These are phyloP conservation scores for Zygothrica quintamaculata DNA, from an alignment of 2,888 invertebrate species.

Conservation along the genomic window DNA sequence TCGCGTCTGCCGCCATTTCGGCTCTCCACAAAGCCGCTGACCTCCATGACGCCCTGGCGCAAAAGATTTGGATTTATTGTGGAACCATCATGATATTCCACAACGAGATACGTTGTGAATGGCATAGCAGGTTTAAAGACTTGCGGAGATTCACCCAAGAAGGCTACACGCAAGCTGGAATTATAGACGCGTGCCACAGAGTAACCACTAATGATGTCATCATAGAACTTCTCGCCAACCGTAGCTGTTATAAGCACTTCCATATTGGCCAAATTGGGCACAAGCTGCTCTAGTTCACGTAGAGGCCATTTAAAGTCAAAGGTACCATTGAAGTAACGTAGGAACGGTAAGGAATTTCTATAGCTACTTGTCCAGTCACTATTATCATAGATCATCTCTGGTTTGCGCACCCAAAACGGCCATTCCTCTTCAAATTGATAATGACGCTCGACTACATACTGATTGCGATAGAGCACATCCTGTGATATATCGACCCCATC, in stretches of 20 bases:
- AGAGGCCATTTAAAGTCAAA: constrained; percentile 95
- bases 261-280: constrained; percentile 87
- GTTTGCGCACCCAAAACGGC: constrained; percentile 91
- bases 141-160: constrained; percentile 95
- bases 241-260: constrained; percentile 93
- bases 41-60: constrained; percentile 88
- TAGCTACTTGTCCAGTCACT: constrained; percentile 84
- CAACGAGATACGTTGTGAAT: constrained; percentile 93
- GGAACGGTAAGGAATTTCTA: constrained; percentile 87
- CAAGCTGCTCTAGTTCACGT: constrained; percentile 87
- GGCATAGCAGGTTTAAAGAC: constrained; percentile 98
- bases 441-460: constrained; percentile 88
- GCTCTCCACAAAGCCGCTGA: constrained; percentile 88
- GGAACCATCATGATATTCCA: constrained; percentile 96
- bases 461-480: constrained; percentile 84
- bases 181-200: constrained; percentile 94
- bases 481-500: constrained; percentile 67
- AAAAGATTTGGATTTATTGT: constrained; percentile 88
- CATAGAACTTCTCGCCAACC: constrained; percentile 94
- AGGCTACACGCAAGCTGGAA: constrained; percentile 92
- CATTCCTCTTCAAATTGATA: constrained; percentile 92
- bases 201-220: constrained; percentile 93
- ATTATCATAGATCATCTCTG: constrained; percentile 85
- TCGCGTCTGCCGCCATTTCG: constrained; percentile 88
- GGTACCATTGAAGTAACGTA: constrained; percentile 94